These are phyloP conservation scores for Acanthoscelides obtectus DNA, from an alignment of 2,888 invertebrate species.

Conservation along the genomic window DNA sequence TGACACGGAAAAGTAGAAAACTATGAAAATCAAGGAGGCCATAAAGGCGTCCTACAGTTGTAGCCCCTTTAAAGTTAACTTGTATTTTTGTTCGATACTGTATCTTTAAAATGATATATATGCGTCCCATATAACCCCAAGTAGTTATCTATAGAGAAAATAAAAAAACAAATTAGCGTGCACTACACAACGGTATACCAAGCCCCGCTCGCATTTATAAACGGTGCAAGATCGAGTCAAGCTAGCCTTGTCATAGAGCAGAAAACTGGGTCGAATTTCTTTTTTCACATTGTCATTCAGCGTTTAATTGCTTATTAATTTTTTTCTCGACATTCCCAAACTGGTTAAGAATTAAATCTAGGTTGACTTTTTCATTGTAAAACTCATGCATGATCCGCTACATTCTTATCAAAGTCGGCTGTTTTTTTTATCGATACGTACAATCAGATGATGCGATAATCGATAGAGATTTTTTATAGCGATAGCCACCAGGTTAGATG, in stretches of 20 bases:
- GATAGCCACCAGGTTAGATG: neutral
- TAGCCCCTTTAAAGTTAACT: too few species aligned
- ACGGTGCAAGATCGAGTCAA: neutral
- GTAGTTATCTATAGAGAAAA: neutral
- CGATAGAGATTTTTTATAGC: neutral
- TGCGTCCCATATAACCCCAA: neutral
- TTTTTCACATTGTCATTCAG: neutral
- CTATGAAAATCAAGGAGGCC: too few species aligned
- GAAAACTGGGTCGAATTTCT: neutral
- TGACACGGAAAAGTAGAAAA: too few species aligned
- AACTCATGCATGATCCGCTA: neutral
- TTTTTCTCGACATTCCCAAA: neutral
- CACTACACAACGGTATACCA: neutral
- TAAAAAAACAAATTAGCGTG: neutral
- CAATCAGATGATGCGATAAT: neutral
- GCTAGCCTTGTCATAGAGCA: neutral
- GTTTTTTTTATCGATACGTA: neutral
- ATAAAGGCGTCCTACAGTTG: too few species aligned
- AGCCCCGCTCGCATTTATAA: neutral
- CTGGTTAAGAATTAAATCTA: neutral
- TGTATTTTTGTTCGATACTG: neutral
- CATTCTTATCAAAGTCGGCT: neutral
- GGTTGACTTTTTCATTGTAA: neutral
- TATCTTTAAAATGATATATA: neutral
- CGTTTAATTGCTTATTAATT: neutral